Percentiles rank a stretch among this genome's conserved stretches.
Conservation (phyloP, 2,888 invertebrate species). For the Hyppa rectilinea region DNA sequence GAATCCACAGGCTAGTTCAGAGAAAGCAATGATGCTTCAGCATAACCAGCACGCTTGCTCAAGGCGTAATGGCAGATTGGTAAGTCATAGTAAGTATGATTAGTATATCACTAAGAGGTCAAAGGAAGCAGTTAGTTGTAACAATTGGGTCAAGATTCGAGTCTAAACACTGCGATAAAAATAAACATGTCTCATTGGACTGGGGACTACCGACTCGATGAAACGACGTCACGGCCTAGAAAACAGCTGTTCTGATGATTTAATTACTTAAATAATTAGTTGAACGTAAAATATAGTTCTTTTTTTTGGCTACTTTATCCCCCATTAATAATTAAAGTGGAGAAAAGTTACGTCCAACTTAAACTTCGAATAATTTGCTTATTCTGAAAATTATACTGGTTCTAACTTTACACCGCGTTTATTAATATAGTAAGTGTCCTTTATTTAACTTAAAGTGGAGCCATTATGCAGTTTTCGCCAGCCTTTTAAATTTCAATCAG, state of each 20-base stretch:
- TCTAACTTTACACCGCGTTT: too few relatives aligned
- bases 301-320: too few relatives aligned
- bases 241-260: constrained; percentile 24
- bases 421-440: too few relatives aligned
- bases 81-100: neutral
- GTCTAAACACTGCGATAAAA: constrained; percentile 22
- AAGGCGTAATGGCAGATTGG: neutral
- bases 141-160: constrained; percentile 45
- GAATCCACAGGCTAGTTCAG: too few relatives aligned
- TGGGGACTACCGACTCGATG: constrained; percentile 25
- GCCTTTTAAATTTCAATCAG: too few relatives aligned
- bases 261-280: constrained; percentile 2
- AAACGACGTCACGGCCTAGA: constrained; percentile 30
- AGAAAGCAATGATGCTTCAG: too few relatives aligned
- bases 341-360: too few relatives aligned
- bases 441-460: too few relatives aligned
- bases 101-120: constrained; percentile 12
- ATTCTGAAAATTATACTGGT: too few relatives aligned
- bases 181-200: constrained; percentile 29
- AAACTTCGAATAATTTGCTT: too few relatives aligned
- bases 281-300: neutral
- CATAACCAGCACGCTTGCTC: neutral
- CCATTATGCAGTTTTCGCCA: too few relatives aligned
- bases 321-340: too few relatives aligned
- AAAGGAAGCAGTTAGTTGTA: constrained; percentile 27